These are phyloP conservation scores for Nyctalus aviator DNA, from an alignment of 2,797 vertebrate species.

Conservation along the genomic window DNA sequence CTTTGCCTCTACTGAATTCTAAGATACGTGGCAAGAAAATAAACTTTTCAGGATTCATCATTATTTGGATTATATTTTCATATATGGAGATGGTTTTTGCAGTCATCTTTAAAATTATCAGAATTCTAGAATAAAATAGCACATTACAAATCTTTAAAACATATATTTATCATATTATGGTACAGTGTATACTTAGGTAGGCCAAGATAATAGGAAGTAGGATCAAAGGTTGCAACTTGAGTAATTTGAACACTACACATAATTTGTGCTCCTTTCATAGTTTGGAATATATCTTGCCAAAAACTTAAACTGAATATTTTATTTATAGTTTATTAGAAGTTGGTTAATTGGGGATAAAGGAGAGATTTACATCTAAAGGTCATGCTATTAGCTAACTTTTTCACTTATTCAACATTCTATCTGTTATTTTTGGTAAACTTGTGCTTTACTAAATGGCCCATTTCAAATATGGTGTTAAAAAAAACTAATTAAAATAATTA, in stretches of 20 bases:
- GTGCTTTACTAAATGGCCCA: neutral
- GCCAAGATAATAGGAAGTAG: neutral
- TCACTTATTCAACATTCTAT: neutral
- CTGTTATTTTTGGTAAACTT: neutral
- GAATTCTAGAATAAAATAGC: neutral
- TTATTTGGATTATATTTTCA: neutral
- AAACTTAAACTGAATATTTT: constrained; percentile 6
- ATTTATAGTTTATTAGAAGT: neutral
- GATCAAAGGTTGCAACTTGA: neutral
- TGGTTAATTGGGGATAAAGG: neutral
- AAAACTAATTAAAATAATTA: neutral
- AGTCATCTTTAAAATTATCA: neutral
- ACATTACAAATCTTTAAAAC: neutral
- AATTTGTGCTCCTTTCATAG: neutral
- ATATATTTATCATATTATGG: neutral
- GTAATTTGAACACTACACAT: neutral
- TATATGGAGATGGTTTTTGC: neutral
- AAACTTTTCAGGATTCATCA: constrained; percentile 14
- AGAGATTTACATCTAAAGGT: neutral
- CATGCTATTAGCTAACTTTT: neutral
- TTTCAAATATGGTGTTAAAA: neutral
- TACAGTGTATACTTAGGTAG: neutral
- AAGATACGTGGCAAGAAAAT: neutral
- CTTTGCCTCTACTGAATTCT: constrained; percentile 14
- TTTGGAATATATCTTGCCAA: neutral